Evolutionary conservation across 2,888 invertebrate species (phyloP).

Genomic region (Hermaeophaga mercurialis): DNA sequence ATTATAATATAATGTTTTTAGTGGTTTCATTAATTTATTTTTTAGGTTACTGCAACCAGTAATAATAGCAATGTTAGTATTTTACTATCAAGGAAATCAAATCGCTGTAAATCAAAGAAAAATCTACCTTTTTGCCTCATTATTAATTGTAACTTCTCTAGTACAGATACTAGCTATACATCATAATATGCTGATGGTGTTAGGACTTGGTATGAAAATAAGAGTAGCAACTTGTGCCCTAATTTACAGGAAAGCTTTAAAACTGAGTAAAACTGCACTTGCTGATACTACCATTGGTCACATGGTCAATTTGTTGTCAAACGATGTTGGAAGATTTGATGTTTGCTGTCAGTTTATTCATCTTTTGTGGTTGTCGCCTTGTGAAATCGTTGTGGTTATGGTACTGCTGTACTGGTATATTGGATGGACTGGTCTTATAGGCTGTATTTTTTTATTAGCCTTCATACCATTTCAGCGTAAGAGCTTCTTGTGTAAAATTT

Average conservation of each 20-base stretch:
- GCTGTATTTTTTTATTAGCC: slow-evolving; percentile 51
- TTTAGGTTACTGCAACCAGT: slow-evolving; percentile 44
- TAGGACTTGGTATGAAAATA: slow-evolving; percentile 83
- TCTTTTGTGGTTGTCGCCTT: slow-evolving; percentile 77
- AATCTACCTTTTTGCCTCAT: slow-evolving; percentile 78
- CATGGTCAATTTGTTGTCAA: slow-evolving; percentile 43
- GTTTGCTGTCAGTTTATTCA: slow-evolving; percentile 77
- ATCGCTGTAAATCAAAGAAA: slow-evolving; percentile 55
- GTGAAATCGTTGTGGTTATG: slow-evolving; percentile 63
- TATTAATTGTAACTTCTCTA: slow-evolving; percentile 60
- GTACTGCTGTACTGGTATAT: slow-evolving; percentile 59
- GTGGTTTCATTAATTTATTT: slow-evolving; percentile 9
- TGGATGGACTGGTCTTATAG: slow-evolving; percentile 54
- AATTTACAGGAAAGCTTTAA: slow-evolving; percentile 66
- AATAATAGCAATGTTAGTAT: slow-evolving; percentile 58
- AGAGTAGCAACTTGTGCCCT: slow-evolving; percentile 81
- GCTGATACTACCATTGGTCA: slow-evolving; percentile 42
- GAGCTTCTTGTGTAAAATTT: not conserved
- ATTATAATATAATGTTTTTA: not conserved
- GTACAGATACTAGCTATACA: slow-evolving; percentile 64
- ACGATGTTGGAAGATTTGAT: slow-evolving; percentile 77
- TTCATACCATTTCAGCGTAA: slow-evolving; percentile 53
- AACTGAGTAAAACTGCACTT: slow-evolving; percentile 37
- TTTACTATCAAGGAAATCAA: slow-evolving; percentile 63
- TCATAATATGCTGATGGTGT: slow-evolving; percentile 84